Percentiles rank a stretch among this genome's conserved stretches.
Conservation (phyloP, 1,140 invertebrate genomes). For the Whitmania pigra region DNA sequence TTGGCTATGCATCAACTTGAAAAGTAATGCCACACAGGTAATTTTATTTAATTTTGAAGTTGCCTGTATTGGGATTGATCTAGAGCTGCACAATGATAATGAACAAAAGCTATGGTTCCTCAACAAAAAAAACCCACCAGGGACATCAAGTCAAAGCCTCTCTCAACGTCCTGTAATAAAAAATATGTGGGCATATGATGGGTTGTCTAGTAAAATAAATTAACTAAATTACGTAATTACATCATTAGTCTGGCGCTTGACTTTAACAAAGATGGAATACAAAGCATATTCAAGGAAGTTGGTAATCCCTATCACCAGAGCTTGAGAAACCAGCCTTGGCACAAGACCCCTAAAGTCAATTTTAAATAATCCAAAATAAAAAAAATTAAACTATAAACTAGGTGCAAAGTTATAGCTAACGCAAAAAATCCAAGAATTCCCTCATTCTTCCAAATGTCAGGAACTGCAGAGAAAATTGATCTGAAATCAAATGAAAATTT, state of each 20-base stretch:
- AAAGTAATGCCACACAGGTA: too few relatives aligned
- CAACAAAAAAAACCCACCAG: conserved; percentile 24
- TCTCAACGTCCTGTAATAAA: conserved; percentile 25
- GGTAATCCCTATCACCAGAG: conserved; percentile 57
- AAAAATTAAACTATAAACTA: background rate
- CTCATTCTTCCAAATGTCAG: conserved; percentile 65
- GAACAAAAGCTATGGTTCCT: too few relatives aligned
- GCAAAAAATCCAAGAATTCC: conserved; percentile 70
- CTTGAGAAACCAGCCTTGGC: conserved; percentile 65
- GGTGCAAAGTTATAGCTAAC: conserved; percentile 29
- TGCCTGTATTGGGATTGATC: too few relatives aligned
- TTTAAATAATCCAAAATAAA: background rate
- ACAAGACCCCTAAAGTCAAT: conserved; percentile 50
- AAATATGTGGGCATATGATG: conserved; percentile 7
- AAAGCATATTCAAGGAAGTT: conserved; percentile 60
- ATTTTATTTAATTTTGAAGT: too few relatives aligned
- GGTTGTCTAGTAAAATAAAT: conserved; percentile 29
- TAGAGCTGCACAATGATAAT: too few relatives aligned
- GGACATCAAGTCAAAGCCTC: conserved; percentile 29
- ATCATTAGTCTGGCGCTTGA: background rate
- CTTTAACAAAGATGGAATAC: conserved; percentile 58
- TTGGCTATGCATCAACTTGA: background rate
- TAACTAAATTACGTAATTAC: conserved; percentile 25
- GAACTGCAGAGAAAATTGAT: conserved; percentile 56
- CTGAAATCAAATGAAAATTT: conserved; percentile 43